Conservation (phyloP, 2,888 invertebrate genomes). For the Hypolimnas misippus region DNA sequence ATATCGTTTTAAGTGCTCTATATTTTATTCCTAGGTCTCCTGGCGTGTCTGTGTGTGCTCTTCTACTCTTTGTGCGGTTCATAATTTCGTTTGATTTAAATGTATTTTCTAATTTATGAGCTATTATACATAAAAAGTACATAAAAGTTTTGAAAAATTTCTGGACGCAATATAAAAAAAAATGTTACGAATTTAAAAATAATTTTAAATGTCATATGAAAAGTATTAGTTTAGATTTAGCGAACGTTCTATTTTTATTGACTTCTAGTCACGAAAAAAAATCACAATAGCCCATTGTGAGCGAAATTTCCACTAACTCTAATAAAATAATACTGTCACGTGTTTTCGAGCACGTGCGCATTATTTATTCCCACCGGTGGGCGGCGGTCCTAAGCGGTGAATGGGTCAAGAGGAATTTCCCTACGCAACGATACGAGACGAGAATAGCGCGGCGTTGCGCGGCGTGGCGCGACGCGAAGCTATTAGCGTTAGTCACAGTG, state of each 20-base stretch:
- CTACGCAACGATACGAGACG: conserved; percentile 42
- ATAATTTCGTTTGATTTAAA: conserved; percentile 1
- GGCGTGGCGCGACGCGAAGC: conserved; percentile 21
- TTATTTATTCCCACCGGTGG: conserved; percentile 24
- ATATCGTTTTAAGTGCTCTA: conserved; percentile 15
- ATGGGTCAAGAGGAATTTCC: conserved; percentile 49
- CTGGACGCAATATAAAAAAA: background rate
- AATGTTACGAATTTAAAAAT: background rate
- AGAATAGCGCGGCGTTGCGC: conserved; percentile 41
- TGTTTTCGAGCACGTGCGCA: conserved; percentile 16
- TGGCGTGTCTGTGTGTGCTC: background rate
- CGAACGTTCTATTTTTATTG: background rate
- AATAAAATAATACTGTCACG: conserved; percentile 8
- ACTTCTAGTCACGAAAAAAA: conserved; percentile 17
- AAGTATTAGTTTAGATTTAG: background rate
- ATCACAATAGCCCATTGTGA: conserved; percentile 18
- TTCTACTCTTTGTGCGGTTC: background rate
- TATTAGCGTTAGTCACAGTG: conserved; percentile 21
- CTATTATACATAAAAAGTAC: too few species aligned
- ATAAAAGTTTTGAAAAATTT: background rate
- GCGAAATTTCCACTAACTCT: background rate
- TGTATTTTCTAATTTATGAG: conserved; percentile 1
- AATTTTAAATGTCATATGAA: background rate
- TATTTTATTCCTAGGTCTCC: background rate
- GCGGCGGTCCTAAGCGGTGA: conserved; percentile 35